Conservation (phyloP, 2,888 invertebrate genomes). For the Sinhomidia bicolor region DNA sequence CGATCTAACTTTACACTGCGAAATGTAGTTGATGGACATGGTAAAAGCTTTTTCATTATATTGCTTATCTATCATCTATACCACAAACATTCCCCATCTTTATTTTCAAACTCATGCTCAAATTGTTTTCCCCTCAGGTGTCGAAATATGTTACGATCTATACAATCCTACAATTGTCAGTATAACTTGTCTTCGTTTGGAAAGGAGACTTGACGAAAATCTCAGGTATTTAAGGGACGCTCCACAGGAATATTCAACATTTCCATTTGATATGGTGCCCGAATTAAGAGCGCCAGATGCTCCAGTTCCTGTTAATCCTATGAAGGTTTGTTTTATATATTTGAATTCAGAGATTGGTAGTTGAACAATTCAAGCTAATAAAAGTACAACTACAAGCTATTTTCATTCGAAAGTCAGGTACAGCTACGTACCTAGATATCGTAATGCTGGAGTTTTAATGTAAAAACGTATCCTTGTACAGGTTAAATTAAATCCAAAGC, state of each 20-base stretch:
- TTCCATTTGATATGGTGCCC: conserved; percentile 95
- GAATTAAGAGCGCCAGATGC: conserved; percentile 90
- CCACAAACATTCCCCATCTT: too few relatives aligned
- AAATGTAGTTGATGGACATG: conserved; percentile 96
- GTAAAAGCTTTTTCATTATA: too few relatives aligned
- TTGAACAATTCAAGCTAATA: too few relatives aligned
- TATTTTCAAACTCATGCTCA: too few relatives aligned
- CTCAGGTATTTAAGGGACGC: conserved; percentile 95
- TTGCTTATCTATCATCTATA: too few relatives aligned
- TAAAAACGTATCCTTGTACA: too few relatives aligned
- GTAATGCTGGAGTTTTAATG: too few relatives aligned
- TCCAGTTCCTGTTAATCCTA: conserved; percentile 89
- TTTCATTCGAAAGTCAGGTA: too few relatives aligned
- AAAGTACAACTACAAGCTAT: too few relatives aligned
- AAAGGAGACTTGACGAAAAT: conserved; percentile 95
- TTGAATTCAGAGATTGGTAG: too few relatives aligned
- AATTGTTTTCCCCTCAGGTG: conserved; percentile 82
- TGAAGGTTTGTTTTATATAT: conserved; percentile 83
- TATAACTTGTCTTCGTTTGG: conserved; percentile 94
- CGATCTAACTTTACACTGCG: conserved; percentile 92
- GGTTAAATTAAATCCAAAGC: conserved; percentile 85
- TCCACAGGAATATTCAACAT: conserved; percentile 94
- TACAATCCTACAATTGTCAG: conserved; percentile 96
- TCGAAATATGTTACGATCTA: conserved; percentile 90
- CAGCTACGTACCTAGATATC: too few relatives aligned